Conservation (phyloP, 2,797 vertebrate species). For the Allobates femoralis region DNA sequence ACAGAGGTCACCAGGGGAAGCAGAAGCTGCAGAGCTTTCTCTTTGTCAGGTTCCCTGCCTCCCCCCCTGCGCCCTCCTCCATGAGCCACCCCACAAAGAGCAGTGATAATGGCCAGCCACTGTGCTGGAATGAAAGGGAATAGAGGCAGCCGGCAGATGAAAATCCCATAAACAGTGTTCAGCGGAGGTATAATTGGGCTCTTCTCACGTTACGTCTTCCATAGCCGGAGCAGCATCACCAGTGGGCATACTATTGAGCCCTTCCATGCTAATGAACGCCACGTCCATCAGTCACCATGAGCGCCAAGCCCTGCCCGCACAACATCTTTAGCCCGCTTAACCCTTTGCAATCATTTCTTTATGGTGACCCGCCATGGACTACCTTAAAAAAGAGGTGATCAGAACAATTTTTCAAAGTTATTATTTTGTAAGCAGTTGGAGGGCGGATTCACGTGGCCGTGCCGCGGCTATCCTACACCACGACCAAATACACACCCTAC, state of each 20-base stretch:
- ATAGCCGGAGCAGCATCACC: constrained; percentile 41
- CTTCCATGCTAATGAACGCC: constrained; percentile 43
- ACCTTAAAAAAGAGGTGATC: background rate
- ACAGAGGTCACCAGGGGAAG: constrained; percentile 60
- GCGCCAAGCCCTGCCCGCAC: background rate
- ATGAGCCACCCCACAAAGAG: constrained; percentile 58
- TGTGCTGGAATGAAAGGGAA: constrained; percentile 57
- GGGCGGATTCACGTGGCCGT: no score
- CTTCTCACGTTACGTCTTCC: constrained; percentile 49
- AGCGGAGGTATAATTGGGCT: constrained; percentile 57
- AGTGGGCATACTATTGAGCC: constrained; percentile 38
- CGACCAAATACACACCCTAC: no score
- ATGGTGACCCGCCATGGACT: background rate
- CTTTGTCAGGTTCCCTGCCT: constrained; percentile 42
- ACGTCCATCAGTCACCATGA: constrained; percentile 48
- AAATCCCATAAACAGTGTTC: constrained; percentile 56
- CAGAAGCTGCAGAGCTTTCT: constrained; percentile 50
- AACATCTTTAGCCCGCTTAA: constrained; percentile 29
- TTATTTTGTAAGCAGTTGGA: background rate
- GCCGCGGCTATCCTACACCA: no score
- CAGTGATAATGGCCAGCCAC: constrained; percentile 59
- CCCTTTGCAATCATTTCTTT: background rate
- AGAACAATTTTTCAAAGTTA: background rate
- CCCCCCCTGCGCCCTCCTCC: constrained; percentile 31
- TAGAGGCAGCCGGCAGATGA: constrained; percentile 53